phyloP scores from a whole-genome alignment of 2,888 invertebrate species.

The Pecten maximus region DNA sequence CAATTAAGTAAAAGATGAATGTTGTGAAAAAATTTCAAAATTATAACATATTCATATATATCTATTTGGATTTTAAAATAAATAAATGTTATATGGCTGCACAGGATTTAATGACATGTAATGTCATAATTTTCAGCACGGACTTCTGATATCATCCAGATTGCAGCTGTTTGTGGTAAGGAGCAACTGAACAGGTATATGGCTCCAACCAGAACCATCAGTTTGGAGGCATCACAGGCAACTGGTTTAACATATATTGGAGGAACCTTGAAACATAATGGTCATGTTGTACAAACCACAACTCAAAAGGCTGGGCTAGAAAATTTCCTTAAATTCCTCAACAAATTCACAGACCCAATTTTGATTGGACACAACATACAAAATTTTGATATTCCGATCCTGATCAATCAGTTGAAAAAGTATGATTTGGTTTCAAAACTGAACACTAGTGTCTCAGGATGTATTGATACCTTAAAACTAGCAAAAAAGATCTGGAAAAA shows the following conservation, averaged over 20 bases:
- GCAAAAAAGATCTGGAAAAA: not conserved
- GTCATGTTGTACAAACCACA: not conserved
- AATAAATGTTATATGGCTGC: too few species aligned
- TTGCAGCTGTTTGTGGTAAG: conserved; percentile 11
- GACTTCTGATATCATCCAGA: conserved; percentile 37
- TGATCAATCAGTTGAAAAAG: conserved; percentile 18
- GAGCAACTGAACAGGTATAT: not conserved
- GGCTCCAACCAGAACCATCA: not conserved
- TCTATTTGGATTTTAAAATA: too few species aligned
- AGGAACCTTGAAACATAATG: not conserved
- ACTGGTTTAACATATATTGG: conserved; percentile 30
- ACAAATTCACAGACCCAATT: not conserved
- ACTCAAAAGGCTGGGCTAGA: not conserved
- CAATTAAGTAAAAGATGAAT: too few species aligned
- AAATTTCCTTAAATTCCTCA: not conserved
- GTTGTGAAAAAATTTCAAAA: too few species aligned
- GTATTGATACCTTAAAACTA: conserved; percentile 34
- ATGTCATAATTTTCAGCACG: too few species aligned
- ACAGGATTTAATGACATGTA: too few species aligned
- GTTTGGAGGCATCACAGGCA: conserved; percentile 13
- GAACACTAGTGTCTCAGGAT: not conserved
- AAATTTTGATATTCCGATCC: conserved; percentile 35
- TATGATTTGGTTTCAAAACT: not conserved
- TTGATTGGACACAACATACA: conserved; percentile 36
- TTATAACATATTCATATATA: too few species aligned